Conservation (phyloP, 2,888 invertebrate genomes). For the Ypsolopha sequella region DNA sequence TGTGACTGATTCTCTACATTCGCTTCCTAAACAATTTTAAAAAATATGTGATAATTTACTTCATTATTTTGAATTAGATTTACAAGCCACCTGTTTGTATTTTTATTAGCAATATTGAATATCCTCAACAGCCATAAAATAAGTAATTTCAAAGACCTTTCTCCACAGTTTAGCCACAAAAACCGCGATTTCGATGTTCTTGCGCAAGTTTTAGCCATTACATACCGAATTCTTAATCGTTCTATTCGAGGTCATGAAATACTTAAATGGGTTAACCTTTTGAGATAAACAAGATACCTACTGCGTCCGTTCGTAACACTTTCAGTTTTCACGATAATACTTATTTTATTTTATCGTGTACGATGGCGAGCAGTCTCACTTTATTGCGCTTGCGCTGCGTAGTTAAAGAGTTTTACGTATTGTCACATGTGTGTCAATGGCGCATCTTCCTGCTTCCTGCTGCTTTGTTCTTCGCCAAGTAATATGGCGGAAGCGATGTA, state of each 20-base stretch:
- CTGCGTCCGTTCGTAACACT: no score
- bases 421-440: constrained; percentile 18
- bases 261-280: not conserved
- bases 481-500: not conserved
- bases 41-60: not conserved
- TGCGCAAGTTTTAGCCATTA: not conserved
- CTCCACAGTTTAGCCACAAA: not conserved
- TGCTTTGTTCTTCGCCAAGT: constrained; percentile 16
- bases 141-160: not conserved
- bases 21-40: not conserved
- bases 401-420: not conserved
- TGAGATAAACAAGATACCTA: no score
- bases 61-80: not conserved
- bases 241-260: not conserved
- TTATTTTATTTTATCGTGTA: no score
- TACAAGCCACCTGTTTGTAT: not conserved
- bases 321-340: no score
- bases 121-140: no score
- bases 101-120: not conserved
- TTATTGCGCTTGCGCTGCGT: no score
- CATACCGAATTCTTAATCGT: not conserved
- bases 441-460: constrained; percentile 22
- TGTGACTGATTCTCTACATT: no score
- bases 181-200: not conserved
- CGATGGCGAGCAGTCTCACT: no score